Evolutionary conservation across 1,140 invertebrate genomes (phyloP).

Genomic region (Hestina assimilis): DNA sequence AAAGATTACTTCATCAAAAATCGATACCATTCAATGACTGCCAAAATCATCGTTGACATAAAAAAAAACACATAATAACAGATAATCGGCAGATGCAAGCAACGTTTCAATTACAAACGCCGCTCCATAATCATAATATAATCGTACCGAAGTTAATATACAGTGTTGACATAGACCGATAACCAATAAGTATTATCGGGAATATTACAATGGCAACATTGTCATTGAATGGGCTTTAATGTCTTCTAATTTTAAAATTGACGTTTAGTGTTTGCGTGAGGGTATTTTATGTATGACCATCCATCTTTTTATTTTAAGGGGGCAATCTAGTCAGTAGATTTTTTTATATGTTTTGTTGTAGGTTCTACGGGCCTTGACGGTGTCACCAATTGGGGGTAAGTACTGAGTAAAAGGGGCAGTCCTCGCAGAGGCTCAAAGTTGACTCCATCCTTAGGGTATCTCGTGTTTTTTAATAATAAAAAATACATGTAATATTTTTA

Average conservation of each 20-base stretch:
- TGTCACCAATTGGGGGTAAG: no score
- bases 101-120: slow-evolving; percentile 61
- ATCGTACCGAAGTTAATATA: slow-evolving; percentile 46
- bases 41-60: slow-evolving; percentile 42
- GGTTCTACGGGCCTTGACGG: no score
- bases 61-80: slow-evolving; percentile 56
- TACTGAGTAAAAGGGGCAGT: no score
- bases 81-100: slow-evolving; percentile 45
- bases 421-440: no score
- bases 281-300: no score
- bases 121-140: slow-evolving; percentile 64
- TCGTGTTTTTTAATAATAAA: no score
- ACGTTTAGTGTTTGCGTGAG: no score
- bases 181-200: slow-evolving; percentile 38
- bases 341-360: no score
- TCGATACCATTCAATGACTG: slow-evolving; percentile 21
- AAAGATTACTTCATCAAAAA: slow-evolving; percentile 12
- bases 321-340: no score
- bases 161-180: slow-evolving; percentile 44
- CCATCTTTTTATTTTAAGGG: no score
- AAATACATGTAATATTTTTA: no score
- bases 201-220: slow-evolving; percentile 27
- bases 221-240: slow-evolving; percentile 7
- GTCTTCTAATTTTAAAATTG: slow-evolving; percentile 15
- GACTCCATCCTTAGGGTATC: no score